Percentiles rank a stretch among this genome's conserved stretches.
Evolutionary conservation across 2,113 vertebrate species (phyloP).

Genomic region (Tretioscincus oriximinensis): DNA sequence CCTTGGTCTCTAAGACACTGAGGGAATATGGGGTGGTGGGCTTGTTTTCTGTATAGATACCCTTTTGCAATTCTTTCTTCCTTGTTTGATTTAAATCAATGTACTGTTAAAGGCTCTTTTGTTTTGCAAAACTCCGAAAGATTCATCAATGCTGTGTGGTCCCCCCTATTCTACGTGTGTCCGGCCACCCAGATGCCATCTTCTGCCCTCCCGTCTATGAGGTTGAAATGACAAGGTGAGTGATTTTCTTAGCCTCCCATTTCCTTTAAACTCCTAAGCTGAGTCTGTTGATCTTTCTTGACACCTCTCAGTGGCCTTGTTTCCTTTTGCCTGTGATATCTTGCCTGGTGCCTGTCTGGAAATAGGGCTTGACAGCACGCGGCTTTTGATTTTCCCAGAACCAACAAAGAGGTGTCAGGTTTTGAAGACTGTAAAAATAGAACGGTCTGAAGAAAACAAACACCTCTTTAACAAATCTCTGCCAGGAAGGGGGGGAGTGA

Average conservation of each 20-base stretch:
- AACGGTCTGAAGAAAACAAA: conserved; percentile 43
- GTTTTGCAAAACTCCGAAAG: too few species aligned
- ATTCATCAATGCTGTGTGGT: too few species aligned
- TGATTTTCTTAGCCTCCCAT: conserved; percentile 8
- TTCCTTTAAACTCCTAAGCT: neutral
- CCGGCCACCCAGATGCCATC: neutral
- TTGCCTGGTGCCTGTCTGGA: conserved; percentile 64
- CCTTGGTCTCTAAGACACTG: too few species aligned
- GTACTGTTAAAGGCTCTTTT: too few species aligned
- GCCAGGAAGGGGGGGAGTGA: conserved; percentile 15
- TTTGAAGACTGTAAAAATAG: conserved; percentile 66
- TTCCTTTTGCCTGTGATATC: conserved; percentile 48
- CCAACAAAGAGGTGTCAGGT: conserved; percentile 70
- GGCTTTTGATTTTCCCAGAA: conserved; percentile 70
- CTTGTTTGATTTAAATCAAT: too few species aligned
- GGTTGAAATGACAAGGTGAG: neutral
- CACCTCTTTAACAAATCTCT: conserved; percentile 24
- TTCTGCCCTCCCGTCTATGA: neutral
- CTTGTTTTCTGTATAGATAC: too few species aligned
- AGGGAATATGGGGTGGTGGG: too few species aligned
- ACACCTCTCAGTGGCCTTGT: conserved; percentile 41
- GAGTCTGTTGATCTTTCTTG: conserved; percentile 11
- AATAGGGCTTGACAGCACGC: conserved; percentile 68
- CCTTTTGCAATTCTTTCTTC: too few species aligned
- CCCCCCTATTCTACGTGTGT: too few species aligned